Evolutionary conservation across 2,888 invertebrate species (phyloP).

Genomic region (Schizotus pectinicornis): DNA sequence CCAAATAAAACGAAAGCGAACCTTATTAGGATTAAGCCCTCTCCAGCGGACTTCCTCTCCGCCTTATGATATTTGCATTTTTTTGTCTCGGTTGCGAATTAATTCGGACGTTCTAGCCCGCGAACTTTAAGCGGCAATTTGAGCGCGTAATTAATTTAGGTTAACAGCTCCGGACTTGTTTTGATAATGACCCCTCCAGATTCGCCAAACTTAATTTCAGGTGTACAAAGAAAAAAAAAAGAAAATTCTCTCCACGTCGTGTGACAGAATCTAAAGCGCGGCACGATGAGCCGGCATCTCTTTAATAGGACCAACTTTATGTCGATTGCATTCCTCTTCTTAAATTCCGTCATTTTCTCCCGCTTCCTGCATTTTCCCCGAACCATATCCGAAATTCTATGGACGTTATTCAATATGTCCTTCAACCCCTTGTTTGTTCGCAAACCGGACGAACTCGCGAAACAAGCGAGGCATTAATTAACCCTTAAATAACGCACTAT

Average conservation of each 20-base stretch:
- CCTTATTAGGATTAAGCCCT: no score
- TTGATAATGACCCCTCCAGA: slow-evolving; percentile 11
- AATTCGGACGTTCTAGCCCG: no score
- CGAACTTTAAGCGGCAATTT: slow-evolving; percentile 4
- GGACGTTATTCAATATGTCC: background rate
- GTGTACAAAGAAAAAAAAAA: slow-evolving; percentile 6
- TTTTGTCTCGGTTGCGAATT: no score
- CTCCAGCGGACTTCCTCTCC: no score
- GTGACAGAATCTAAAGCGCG: slow-evolving; percentile 22
- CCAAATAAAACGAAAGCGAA: no score
- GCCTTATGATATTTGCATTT: no score
- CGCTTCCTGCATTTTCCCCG: slow-evolving; percentile 19
- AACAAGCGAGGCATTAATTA: background rate
- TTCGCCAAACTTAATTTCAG: slow-evolving; percentile 16
- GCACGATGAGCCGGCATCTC: slow-evolving; percentile 15
- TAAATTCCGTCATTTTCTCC: slow-evolving; percentile 24
- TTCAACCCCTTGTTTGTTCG: slow-evolving; percentile 4
- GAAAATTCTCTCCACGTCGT: slow-evolving; percentile 15
- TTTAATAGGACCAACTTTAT: slow-evolving; percentile 24
- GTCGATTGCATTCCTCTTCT: slow-evolving; percentile 21
- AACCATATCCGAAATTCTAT: slow-evolving; percentile 12
- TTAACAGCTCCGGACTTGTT: slow-evolving; percentile 17
- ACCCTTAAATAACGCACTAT: no score
- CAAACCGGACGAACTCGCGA: slow-evolving; percentile 4
- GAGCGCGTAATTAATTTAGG: slow-evolving; percentile 16